Conservation (phyloP, 2,888 invertebrate genomes). For the Lepidocyrtoides sp. region DNA sequence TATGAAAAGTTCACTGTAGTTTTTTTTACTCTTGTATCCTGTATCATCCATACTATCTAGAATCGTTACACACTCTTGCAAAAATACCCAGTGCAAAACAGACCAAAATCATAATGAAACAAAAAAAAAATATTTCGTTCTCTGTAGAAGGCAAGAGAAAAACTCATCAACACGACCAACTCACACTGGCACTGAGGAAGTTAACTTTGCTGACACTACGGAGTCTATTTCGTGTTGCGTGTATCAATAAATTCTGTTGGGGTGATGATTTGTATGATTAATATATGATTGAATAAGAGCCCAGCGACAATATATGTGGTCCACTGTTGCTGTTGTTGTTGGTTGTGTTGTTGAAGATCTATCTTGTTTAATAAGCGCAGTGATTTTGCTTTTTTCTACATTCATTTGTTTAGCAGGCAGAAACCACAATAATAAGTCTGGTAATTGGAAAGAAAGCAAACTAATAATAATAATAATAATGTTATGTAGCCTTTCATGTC, state of each 20-base stretch:
- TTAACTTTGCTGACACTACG: slow-evolving; percentile 1
- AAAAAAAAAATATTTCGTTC: slow-evolving; percentile 14
- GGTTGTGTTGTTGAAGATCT: too few species aligned
- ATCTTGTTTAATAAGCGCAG: slow-evolving; percentile 5
- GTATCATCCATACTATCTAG: slow-evolving; percentile 39
- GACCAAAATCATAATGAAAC: slow-evolving; percentile 5
- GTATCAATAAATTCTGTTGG: not conserved
- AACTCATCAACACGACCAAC: slow-evolving; percentile 42
- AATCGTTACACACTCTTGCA: too few species aligned
- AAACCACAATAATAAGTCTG: slow-evolving; percentile 10
- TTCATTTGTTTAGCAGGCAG: slow-evolving; percentile 26
- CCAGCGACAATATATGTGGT: slow-evolving; percentile 32
- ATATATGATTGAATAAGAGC: slow-evolving; percentile 63
- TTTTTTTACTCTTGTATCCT: not conserved
- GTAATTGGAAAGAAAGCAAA: slow-evolving; percentile 78
- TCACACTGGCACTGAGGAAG: slow-evolving; percentile 69
- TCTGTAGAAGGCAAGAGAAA: not conserved
- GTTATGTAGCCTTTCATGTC: slow-evolving; percentile 75
- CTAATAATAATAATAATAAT: slow-evolving; percentile 76
- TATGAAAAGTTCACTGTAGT: not conserved
- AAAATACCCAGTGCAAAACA: not conserved
- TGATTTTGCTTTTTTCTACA: not conserved
- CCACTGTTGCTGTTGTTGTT: too few species aligned
- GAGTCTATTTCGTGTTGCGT: not conserved
- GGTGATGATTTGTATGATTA: slow-evolving; percentile 37